These are phyloP conservation scores for Mormyrus hasselquistii DNA, from an alignment of 2,797 vertebrate genomes.

Conservation along the genomic window DNA sequence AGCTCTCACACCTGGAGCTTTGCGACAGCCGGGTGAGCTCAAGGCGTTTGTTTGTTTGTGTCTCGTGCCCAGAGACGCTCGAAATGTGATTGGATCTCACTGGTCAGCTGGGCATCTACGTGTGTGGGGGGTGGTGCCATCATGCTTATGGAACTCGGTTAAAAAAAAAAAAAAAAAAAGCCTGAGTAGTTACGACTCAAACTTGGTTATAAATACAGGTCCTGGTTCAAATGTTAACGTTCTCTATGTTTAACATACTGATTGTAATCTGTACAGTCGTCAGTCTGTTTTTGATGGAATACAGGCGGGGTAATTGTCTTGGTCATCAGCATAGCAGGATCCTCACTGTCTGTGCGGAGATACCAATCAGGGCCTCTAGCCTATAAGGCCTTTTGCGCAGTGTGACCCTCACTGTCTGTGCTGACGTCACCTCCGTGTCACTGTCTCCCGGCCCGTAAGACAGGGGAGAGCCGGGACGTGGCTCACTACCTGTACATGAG, in stretches of 20 bases:
- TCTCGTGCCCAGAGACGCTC: background rate
- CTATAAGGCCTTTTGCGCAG: background rate
- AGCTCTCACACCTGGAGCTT: conserved; percentile 68
- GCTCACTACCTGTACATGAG: conserved; percentile 78
- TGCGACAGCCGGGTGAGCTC: conserved; percentile 69
- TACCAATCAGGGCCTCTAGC: background rate
- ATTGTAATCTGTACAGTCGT: background rate
- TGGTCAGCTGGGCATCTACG: background rate
- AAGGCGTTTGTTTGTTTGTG: background rate
- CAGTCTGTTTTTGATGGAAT: background rate
- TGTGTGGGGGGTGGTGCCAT: background rate
- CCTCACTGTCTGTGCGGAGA: background rate
- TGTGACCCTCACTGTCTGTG: no score
- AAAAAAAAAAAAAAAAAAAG: background rate
- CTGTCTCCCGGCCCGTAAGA: conserved; percentile 44
- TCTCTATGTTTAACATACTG: background rate
- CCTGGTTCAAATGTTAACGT: no score
- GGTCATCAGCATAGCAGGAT: background rate
- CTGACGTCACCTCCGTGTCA: background rate
- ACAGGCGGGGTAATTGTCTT: background rate
- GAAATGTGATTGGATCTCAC: background rate
- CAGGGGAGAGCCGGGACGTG: conserved; percentile 68
- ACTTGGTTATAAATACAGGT: background rate
- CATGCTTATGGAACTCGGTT: background rate
- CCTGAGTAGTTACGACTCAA: background rate